These are phyloP conservation scores for Apotomis turbidana DNA, from an alignment of 2,888 invertebrate genomes.

Conservation along the genomic window DNA sequence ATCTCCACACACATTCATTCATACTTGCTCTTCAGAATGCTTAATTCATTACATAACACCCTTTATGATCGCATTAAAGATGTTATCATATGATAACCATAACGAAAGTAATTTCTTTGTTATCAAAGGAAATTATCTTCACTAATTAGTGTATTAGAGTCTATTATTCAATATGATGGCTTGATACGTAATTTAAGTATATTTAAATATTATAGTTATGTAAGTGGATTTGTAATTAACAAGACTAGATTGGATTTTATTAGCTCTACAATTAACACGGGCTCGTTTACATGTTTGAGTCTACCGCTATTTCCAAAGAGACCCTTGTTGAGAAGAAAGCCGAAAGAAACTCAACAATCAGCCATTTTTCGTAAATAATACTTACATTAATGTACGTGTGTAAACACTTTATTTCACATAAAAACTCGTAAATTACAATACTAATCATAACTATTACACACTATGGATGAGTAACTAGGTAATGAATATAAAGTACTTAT, in stretches of 20 bases:
- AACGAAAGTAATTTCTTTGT: conserved; percentile 19
- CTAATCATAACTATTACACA: too few species aligned
- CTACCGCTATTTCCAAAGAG: too few species aligned
- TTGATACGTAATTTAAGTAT: neutral
- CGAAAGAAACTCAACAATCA: too few species aligned
- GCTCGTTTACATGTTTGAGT: too few species aligned
- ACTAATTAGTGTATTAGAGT: conserved; percentile 10
- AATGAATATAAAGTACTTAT: too few species aligned
- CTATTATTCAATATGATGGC: conserved; percentile 4
- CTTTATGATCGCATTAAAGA: conserved; percentile 13
- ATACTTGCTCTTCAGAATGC: conserved; percentile 1
- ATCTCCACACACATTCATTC: neutral
- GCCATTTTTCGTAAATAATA: too few species aligned
- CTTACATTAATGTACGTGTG: too few species aligned
- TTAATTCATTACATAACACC: conserved; percentile 1
- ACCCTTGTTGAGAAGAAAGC: too few species aligned
- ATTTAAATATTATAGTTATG: conserved; percentile 13
- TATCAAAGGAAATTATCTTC: conserved; percentile 3
- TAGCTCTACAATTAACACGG: neutral
- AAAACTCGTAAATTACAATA: too few species aligned
- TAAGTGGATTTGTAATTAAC: neutral
- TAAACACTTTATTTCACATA: too few species aligned
- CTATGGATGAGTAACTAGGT: too few species aligned
- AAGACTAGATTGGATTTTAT: neutral
- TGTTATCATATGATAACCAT: conserved; percentile 18